Evolutionary conservation across 1,140 invertebrate species (phyloP), one percentile per base, ranked within the genome.

Genomic region (Hycleus cichorii): DNA sequence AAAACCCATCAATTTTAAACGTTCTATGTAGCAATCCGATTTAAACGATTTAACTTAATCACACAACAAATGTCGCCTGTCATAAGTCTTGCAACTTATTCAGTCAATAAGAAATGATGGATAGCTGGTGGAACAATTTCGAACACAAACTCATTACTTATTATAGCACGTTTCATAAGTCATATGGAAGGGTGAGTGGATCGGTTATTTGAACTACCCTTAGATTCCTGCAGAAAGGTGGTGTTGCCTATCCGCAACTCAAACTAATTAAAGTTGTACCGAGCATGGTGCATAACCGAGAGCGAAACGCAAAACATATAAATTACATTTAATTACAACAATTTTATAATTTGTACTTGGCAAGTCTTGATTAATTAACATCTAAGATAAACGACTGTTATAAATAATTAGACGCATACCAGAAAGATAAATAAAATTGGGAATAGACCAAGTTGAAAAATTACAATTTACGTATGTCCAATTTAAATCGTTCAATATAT

Each of bases 301-400:
- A 62, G 59, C 55, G 43, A 55, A 54, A 46, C 58, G 57, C 62
- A 66, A 69, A 55, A 67, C 67, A 64, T 69, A 70, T 70, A 70
- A 70, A 70, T 70, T 69, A 70, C 69, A 65, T 69, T 69, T 70
- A 70, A 70, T 70, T 70, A 66, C 69, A 68, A 70, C 69, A 70
- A 70, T 70, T 69, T 69, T 70, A 70, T 70, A 69, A 70, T 70
- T 70, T 70, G 69, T 68, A 67, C 65, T 67, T 66, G 66, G 57
- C 59, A 50, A 63, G 64, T 59, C 65, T 65, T 70, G 67, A 69
- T 70, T 70, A 69, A 70, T 70, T 70, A 69, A 62, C 58, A 48
- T 51, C 38, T 40, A 59, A 66, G 66, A 68, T 68, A 63, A 68
- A 68, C 64, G 64, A 63, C 48, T 57, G 63, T 57, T 62, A 64